These are phyloP conservation scores for Varecia variegata DNA, from an alignment of 2,797 vertebrate genomes.

Conservation along the genomic window DNA sequence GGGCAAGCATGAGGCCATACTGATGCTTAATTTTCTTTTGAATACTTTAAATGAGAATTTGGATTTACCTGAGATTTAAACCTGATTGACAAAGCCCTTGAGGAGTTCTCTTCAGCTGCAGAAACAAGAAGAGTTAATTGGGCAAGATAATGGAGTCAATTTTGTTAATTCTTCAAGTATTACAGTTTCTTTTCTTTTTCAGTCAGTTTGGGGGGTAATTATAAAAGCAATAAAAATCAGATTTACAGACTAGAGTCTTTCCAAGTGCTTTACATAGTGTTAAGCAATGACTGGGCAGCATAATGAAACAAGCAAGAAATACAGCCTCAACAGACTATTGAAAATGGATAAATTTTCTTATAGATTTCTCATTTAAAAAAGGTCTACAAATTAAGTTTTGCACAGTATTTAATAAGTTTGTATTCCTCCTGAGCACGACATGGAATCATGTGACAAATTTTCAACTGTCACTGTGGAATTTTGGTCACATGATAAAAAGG, in stretches of 20 bases:
- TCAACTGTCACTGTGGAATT: not conserved
- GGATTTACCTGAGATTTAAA: slow-evolving; percentile 61
- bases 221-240: slow-evolving; percentile 60
- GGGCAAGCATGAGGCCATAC: slow-evolving; percentile 57
- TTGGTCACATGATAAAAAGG: not conserved
- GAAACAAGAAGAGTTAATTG: slow-evolving; percentile 72
- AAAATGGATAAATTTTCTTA: not conserved
- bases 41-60: slow-evolving; percentile 65
- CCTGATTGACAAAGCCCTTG: slow-evolving; percentile 66
- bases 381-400: slow-evolving; percentile 22
- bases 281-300: not conserved
- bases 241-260: slow-evolving; percentile 45
- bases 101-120: slow-evolving; percentile 7
- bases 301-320: not conserved
- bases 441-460: not conserved
- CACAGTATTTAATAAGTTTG: not conserved
- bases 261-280: slow-evolving; percentile 27
- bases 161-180: slow-evolving; percentile 72
- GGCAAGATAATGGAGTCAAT: slow-evolving; percentile 74
- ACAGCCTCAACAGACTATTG: not conserved
- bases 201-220: slow-evolving; percentile 56
- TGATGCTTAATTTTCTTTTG: slow-evolving; percentile 66
- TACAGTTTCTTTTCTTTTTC: slow-evolving; percentile 65
- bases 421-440: not conserved
- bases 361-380: not conserved